Evolutionary conservation across 2,888 invertebrate species (phyloP), one percentile per base, ranked within the genome.

Genomic region (Agonopterix alstromeriana): DNA sequence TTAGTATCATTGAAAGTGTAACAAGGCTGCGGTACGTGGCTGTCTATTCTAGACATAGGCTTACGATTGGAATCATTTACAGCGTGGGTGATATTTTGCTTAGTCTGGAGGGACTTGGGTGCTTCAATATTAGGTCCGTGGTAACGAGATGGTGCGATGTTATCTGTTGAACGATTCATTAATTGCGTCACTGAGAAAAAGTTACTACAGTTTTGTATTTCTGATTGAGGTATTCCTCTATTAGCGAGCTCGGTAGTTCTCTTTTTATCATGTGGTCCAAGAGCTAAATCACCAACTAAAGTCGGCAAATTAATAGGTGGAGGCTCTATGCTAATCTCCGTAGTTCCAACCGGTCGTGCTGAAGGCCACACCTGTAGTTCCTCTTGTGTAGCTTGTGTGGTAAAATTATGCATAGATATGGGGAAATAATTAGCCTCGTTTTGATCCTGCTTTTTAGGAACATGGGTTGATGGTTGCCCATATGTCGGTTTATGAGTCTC

Each of bases 241-340:
- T 66, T 76, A 3, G 71, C 53, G 35, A 64, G 57, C 49, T 86
- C 86, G 41, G 63, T 54, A 58, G 64, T 78, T 60, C 78, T 86
- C 67, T 85, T 88, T 58, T 80, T 86, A 48, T 88, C 88, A 49
- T 88, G 87, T 9, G 88, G 88, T 0, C 88, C 88, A 49, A 88
- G 61, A 8, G 88, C 88, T 56, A 88, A 63, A 59, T 88, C 88
- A 27, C 88, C 88, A 35, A 87, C 80, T 54, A 88, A 68, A 10
- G 88, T 88, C 3, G 88, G 88, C 47, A 88, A 63, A 59, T 88
- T 87, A 10, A 87, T 83, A 10, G 88, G 88, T 17, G 87, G 88
- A 12, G 87, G 87, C 54, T 88, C 88, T 52, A 88, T 87, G 55
- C 82, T 86, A 47, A 88, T 83, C 73, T 88, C 88, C 14, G 88